Evolutionary conservation across 2,888 invertebrate species (phyloP).

Genomic region (Amblyjoppa proteus): DNA sequence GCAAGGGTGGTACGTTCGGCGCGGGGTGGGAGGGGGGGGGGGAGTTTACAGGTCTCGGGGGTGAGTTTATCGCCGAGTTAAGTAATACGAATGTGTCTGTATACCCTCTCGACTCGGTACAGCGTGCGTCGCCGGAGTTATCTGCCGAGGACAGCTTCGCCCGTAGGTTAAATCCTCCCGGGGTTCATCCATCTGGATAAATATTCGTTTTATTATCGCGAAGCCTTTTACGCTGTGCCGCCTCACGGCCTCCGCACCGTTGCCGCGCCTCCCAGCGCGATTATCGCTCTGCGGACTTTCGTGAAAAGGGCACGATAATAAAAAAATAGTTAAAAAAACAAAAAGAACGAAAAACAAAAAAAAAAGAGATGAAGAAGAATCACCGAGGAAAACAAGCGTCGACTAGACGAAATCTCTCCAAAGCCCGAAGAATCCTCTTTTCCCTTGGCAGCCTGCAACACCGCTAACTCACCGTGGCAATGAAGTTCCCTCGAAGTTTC

Average conservation of each 20-base stretch:
- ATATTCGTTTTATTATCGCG: slow-evolving; percentile 76
- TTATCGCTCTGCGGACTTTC: slow-evolving; percentile 16
- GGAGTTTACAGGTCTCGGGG: slow-evolving; percentile 77
- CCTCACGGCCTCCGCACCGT: background rate
- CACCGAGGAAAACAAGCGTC: slow-evolving; percentile 25
- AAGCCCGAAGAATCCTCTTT: slow-evolving; percentile 42
- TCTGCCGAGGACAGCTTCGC: slow-evolving; percentile 80
- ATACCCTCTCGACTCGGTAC: slow-evolving; percentile 63
- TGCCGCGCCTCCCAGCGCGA: background rate
- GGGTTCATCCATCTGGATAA: slow-evolving; percentile 79
- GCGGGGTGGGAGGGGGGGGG: slow-evolving; percentile 58
- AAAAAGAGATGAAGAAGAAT: slow-evolving; percentile 20
- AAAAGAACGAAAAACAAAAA: slow-evolving; percentile 5
- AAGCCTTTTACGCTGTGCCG: slow-evolving; percentile 47
- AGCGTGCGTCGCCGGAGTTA: slow-evolving; percentile 78
- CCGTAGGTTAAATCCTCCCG: slow-evolving; percentile 74
- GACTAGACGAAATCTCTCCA: slow-evolving; percentile 55
- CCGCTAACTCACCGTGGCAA: background rate
- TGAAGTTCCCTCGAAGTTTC: background rate
- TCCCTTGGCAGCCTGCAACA: slow-evolving; percentile 55
- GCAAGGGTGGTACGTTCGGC: slow-evolving; percentile 70
- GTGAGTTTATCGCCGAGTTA: slow-evolving; percentile 86
- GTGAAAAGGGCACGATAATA: background rate
- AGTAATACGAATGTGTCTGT: slow-evolving; percentile 86
- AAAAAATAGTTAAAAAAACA: background rate